A percentile compares a stretch with the other conserved stretches of the same genome.
Conservation (phyloP, 2,113 vertebrate genomes). For the Sylvicapra grimmia region DNA sequence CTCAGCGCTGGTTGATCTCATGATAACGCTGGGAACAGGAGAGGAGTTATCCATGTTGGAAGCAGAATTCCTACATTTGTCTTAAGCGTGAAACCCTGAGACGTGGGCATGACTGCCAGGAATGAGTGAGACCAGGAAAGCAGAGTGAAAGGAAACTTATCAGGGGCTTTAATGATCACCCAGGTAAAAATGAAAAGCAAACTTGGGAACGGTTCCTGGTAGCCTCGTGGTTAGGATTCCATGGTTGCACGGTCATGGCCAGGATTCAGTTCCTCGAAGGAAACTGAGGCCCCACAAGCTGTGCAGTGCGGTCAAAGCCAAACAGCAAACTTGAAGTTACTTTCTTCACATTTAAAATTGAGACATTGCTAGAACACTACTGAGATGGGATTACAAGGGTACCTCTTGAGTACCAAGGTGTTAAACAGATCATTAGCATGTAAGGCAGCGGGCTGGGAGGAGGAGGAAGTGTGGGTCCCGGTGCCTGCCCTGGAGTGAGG, state of each 20-base stretch:
- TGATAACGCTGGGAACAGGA: neutral
- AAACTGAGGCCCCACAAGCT: neutral
- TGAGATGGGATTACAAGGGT: neutral
- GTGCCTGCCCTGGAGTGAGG: neutral
- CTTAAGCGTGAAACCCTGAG: neutral
- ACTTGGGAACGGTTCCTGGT: neutral
- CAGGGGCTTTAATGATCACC: neutral
- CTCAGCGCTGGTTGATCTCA: accelerated
- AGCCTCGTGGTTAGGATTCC: neutral
- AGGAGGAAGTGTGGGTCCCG: accelerated
- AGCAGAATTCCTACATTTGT: neutral
- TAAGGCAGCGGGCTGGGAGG: neutral
- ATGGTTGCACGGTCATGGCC: accelerated
- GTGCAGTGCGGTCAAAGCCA: neutral
- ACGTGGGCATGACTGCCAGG: neutral
- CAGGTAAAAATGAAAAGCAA: neutral
- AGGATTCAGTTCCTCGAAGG: neutral
- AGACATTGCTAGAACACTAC: neutral
- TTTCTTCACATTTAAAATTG: neutral
- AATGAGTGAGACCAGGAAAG: neutral
- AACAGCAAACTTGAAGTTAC: neutral
- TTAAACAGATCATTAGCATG: neutral
- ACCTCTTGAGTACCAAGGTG: neutral
- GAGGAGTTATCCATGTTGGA: neutral
- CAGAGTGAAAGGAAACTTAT: neutral